Evolutionary conservation across 2,113 vertebrate species (phyloP), one percentile per base, ranked within the genome.

Genomic region (Cepphus grylle): DNA sequence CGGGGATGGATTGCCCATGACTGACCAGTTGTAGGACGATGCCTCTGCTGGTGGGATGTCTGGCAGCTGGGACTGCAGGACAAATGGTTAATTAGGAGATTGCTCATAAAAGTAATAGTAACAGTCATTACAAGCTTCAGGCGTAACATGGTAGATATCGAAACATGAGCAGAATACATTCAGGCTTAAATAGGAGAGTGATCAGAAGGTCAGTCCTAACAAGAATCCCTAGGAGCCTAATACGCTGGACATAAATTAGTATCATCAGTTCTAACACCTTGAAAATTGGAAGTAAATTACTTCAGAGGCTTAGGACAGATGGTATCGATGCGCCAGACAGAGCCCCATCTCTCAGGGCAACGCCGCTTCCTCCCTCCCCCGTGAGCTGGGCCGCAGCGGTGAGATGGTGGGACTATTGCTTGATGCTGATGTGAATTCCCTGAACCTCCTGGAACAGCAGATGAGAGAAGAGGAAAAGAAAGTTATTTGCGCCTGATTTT

Each of bases 271-370:
- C 80, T 92, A 94, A 91, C 90, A 86, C 92, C 88, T 95, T 2
- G 5, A 91, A 96, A 97, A 93, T 94, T 79, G 86, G 77, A 93
- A 94, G 47, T 88, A 93, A 93, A 96, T 94, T 88, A 88, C 81
- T 95, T 85, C 61, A 91, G 92, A 86, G 69, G 30, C 53, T 86
- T n/a, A n/a, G 81, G 83, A 79, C 93, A 94, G 95, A 89, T 94
- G 91, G 86, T 86, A n/a, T 59, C 59, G 49, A 38, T 1, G 4
- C 69, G 52, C 11, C 82, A 90, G 88, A 47, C 90, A 93, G 74
- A 88, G 70, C 27, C 56, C 47, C 69, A 69, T n/a, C 47, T 71
- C 81, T 52, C 50, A 63, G 80, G n/a, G 66, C 66, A 91, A 3
- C 2, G 1, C 72, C 5, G 9, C 19, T 32, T 71, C 45, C 13